Evolutionary conservation across 2,113 vertebrate genomes (phyloP).

Genomic region (Charadrius vociferus): DNA sequence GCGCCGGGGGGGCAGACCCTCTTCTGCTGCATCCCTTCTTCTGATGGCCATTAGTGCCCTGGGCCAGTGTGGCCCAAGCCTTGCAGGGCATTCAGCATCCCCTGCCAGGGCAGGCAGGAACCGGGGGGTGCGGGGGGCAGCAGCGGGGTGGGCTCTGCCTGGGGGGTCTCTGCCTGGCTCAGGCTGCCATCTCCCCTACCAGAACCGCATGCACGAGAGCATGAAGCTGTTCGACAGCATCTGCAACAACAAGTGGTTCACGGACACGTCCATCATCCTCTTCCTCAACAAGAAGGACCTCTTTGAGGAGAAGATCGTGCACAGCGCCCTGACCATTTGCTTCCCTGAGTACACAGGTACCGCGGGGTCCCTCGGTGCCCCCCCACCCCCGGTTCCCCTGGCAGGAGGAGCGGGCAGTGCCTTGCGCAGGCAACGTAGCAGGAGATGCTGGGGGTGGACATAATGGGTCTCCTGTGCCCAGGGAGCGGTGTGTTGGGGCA

Average conservation of each 20-base stretch:
- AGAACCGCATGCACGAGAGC: conserved; percentile 99
- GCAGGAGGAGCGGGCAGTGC: no score
- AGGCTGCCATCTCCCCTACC: neutral
- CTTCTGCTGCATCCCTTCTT: neutral
- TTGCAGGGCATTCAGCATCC: neutral
- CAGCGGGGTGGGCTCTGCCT: neutral
- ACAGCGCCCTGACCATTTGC: conserved; percentile 93
- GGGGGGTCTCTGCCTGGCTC: neutral
- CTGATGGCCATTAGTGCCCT: neutral
- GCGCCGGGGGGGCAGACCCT: no score
- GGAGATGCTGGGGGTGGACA: neutral
- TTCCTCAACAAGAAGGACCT: conserved; percentile 99
- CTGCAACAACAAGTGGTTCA: conserved; percentile 99
- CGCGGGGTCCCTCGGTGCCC: neutral
- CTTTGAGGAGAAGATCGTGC: conserved; percentile 97
- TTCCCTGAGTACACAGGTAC: conserved; percentile 95
- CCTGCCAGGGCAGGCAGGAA: neutral
- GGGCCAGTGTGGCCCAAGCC: neutral
- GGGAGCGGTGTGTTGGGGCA: neutral
- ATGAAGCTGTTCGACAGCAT: conserved; percentile 99
- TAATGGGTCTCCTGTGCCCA: neutral
- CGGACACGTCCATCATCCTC: conserved; percentile 98
- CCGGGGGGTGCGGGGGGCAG: no score
- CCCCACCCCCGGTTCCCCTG: no score
- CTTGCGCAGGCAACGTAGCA: neutral